Percentiles rank a stretch among this genome's conserved stretches.
Evolutionary conservation across 2,113 vertebrate species (phyloP).

Genomic region (Pavo muticus): DNA sequence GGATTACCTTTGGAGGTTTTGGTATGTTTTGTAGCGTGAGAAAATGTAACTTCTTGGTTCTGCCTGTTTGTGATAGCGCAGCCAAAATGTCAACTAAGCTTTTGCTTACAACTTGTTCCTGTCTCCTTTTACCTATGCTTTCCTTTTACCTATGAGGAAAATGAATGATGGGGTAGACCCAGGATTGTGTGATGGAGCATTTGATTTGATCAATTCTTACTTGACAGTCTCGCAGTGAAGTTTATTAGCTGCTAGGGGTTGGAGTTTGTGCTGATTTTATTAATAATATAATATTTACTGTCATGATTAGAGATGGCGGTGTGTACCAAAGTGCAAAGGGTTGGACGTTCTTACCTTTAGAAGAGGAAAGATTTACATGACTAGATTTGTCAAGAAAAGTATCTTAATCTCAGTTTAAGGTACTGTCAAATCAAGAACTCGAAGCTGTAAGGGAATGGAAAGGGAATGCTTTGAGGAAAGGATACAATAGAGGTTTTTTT

Average conservation of each 20-base stretch:
- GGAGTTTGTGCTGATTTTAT: not conserved
- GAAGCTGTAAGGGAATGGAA: not conserved
- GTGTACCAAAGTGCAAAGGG: not conserved
- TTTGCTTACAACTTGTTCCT: not conserved
- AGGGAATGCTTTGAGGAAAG: not conserved
- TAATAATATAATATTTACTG: not conserved
- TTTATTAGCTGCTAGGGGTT: not conserved
- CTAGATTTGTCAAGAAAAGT: not conserved
- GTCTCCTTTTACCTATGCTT: not conserved
- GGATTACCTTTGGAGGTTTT: not conserved
- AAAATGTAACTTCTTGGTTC: not conserved
- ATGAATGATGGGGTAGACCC: not conserved
- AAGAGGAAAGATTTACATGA: not conserved
- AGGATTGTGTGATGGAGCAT: not conserved
- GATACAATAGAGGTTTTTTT: not conserved
- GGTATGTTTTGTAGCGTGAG: not conserved
- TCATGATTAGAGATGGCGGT: not conserved
- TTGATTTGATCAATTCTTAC: conserved; percentile 12
- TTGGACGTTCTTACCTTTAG: not conserved
- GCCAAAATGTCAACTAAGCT: not conserved
- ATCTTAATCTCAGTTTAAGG: not conserved
- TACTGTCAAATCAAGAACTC: not conserved
- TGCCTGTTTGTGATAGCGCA: not conserved
- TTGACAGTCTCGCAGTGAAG: not conserved
- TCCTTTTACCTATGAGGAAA: not conserved